phyloP scores from a whole-genome alignment of 1,140 invertebrate genomes.

The Thrips palmi region DNA sequence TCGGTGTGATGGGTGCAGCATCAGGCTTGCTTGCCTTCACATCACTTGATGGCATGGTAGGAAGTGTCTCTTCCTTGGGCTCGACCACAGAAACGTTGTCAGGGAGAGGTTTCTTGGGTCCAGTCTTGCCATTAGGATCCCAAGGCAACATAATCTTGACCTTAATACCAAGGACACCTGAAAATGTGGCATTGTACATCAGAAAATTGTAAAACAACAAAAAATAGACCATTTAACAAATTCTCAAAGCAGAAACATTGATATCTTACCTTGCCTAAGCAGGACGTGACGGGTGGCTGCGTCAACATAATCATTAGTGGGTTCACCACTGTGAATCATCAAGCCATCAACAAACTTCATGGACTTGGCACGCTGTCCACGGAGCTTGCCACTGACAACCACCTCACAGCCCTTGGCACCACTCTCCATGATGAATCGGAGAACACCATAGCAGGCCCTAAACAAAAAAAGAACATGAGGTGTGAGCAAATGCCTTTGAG shows the following conservation, averaged over 20 bases:
- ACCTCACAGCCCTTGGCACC: conserved; percentile 95
- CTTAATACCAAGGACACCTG: conserved; percentile 72
- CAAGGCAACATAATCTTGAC: conserved; percentile 99
- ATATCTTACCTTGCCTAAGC: conserved; percentile 65
- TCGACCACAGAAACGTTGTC: conserved; percentile 92
- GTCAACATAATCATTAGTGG: conserved; percentile 96
- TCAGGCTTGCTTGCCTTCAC: conserved; percentile 30
- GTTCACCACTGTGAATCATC: conserved; percentile 99
- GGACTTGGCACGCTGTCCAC: conserved; percentile 97
- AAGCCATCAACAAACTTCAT: conserved; percentile 99
- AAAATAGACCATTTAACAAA: not conserved
- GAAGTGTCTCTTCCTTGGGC: conserved; percentile 70
- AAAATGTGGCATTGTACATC: conserved; percentile 7
- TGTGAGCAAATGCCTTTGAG: too few species aligned
- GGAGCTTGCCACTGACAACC: conserved; percentile 94
- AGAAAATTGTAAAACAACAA: not conserved
- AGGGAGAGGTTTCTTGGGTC: conserved; percentile 90
- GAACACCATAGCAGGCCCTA: conserved; percentile 95
- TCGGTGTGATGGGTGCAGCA: conserved; percentile 4
- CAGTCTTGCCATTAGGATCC: conserved; percentile 91
- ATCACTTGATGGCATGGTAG: conserved; percentile 39
- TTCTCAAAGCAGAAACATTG: not conserved
- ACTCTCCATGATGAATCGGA: conserved; percentile 99
- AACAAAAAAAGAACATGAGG: conserved; percentile 4
- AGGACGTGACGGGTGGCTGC: conserved; percentile 94